Base-by-base conservation (phyloP, 1,140 invertebrate genomes). In the Lepidurus packardi region DNA sequence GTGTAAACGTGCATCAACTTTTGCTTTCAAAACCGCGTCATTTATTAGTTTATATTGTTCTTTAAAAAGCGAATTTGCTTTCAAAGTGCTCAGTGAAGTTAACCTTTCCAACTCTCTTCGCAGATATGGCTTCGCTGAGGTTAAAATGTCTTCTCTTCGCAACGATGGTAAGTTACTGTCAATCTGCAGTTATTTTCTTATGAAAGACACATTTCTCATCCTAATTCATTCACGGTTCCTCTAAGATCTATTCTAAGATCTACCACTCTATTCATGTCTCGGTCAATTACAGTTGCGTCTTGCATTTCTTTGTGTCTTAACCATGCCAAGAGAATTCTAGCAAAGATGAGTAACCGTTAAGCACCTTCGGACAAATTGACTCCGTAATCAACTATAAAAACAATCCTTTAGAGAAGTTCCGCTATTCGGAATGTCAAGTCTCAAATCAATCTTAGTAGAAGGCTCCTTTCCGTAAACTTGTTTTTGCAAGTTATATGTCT, bases 91-190 rank as follows among this genome's bases (percentile, higher is more conserved):
- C 1, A 65, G 53, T 65, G 53, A n/a, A 65, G 53, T 34, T 65
- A 65, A 65, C n/a, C 16, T n/a, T 65, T 65, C 53, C n/a, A n/a
- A 65, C 3, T 34, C 4, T 65, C 21, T 65, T 65, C 21, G 53
- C 53, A 65, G 53, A 65, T 65, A 65, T 65, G 53, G n/a, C 53
- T 65, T 65, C 53, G 21, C 16, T 13, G 8, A 13, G 53, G n/a
- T 65, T 65, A 65, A 65, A 65, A 65, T 65, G 53, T 13, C 21
- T 65, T 65, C 53, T 65, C 53, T 13, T 65, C 53, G 53, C 53
- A n/a, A 16, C 13, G 53, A 21, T 21, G 53, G 53, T 65, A 65
- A 65, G 53, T 65, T n/a, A 65, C 10, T 65, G 0, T 65, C n/a
- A 11, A 5, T 65, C 13, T 65, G 16, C 53, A 65, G 6, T 65